Evolutionary conservation across 2,888 invertebrate genomes (phyloP).

Genomic region (Rhagonycha fulva): DNA sequence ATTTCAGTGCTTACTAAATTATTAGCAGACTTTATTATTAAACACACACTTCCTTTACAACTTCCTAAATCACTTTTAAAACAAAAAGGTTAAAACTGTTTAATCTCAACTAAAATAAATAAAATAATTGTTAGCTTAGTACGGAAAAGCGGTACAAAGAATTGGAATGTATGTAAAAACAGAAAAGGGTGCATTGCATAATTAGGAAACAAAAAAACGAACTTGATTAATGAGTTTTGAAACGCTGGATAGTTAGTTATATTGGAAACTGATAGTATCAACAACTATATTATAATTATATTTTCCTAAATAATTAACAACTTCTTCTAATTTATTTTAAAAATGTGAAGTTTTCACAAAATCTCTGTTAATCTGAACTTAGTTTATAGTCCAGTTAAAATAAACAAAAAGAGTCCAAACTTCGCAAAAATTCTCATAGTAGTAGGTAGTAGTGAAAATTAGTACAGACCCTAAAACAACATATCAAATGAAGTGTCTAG

Average conservation of each 20-base stretch:
- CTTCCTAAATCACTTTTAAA: background rate
- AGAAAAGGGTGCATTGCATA: background rate
- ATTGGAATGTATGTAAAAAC: background rate
- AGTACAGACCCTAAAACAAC: no score
- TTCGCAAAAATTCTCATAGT: no score
- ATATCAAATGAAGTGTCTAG: no score
- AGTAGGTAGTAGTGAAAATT: no score
- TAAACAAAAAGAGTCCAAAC: no score
- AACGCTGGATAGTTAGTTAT: background rate
- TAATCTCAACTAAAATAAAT: background rate
- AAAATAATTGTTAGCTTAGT: background rate
- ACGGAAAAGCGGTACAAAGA: background rate
- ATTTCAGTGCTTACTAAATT: background rate
- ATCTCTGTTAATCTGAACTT: no score
- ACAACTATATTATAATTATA: background rate
- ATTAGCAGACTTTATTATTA: background rate
- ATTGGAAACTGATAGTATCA: background rate
- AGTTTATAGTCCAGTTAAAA: no score
- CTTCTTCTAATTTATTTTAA: background rate
- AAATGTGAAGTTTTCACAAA: no score
- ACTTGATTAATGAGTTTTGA: background rate
- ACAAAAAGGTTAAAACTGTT: background rate
- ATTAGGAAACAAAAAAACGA: background rate
- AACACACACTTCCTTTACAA: background rate
- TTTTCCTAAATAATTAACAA: background rate